Conservation (phyloP, 1,140 invertebrate genomes). For the Orius insidiosus region DNA sequence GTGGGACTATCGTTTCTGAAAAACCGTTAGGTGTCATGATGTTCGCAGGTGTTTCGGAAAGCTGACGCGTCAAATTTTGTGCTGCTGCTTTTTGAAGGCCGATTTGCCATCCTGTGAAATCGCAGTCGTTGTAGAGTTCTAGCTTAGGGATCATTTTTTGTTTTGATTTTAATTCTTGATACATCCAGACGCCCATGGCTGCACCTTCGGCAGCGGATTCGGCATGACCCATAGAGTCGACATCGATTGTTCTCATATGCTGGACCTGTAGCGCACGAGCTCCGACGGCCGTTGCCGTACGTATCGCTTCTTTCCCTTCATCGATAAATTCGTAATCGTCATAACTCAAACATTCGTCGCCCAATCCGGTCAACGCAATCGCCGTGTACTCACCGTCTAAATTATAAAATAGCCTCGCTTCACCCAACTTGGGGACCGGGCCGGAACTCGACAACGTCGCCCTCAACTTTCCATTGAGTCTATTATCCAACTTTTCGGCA, state of each 20-base stretch:
- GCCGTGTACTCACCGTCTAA: constrained; percentile 38
- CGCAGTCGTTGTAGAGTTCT: constrained; percentile 22
- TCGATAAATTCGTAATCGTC: constrained; percentile 48
- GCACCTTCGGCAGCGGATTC: constrained; percentile 35
- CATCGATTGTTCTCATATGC: constrained; percentile 21
- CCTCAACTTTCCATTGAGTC: too few species aligned
- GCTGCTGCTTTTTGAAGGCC: constrained; percentile 36
- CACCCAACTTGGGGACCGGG: constrained; percentile 30
- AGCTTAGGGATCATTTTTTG: constrained; percentile 15
- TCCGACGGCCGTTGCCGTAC: constrained; percentile 43
- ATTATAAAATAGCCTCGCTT: constrained; percentile 42
- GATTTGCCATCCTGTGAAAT: constrained; percentile 32
- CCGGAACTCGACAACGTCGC: too few species aligned
- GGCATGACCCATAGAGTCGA: constrained; percentile 33
- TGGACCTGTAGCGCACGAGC: constrained; percentile 22
- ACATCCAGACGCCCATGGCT: constrained; percentile 27
- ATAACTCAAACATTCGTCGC: constrained; percentile 35
- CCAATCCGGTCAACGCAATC: constrained; percentile 53
- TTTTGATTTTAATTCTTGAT: constrained; percentile 30
- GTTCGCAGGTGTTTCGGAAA: constrained; percentile 46
- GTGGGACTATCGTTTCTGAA: constrained; percentile 29
- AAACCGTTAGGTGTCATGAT: constrained; percentile 42
- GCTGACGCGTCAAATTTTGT: constrained; percentile 38
- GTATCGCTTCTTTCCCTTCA: constrained; percentile 47
- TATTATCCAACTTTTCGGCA: too few species aligned